These are phyloP conservation scores for Lagenorhynchus albirostris DNA, from an alignment of 2,113 vertebrate genomes.

Conservation along the genomic window DNA sequence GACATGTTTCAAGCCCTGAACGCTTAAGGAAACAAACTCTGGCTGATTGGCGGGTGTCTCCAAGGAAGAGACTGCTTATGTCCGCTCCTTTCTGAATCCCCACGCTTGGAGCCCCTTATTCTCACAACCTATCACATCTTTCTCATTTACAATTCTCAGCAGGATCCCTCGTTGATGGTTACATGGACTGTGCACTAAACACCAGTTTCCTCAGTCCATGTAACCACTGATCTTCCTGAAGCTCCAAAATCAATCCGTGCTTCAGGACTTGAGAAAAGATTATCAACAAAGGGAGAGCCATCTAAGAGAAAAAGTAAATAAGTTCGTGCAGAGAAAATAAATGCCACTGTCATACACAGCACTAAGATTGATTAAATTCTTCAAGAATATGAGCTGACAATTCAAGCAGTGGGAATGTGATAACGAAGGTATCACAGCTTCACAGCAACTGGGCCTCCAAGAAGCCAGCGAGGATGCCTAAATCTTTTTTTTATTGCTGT, in stretches of 20 bases:
- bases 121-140: neutral
- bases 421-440: neutral
- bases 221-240: neutral
- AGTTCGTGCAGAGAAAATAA: constrained; percentile 39
- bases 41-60: neutral
- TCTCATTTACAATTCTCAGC: neutral
- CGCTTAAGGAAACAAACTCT: constrained; percentile 11
- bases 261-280: constrained; percentile 32
- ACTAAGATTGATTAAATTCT: constrained; percentile 37
- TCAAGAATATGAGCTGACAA: neutral
- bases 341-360: constrained; percentile 6
- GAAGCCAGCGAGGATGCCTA: neutral
- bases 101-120: neutral
- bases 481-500: neutral
- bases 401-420: neutral
- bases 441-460: neutral
- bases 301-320: constrained; percentile 27
- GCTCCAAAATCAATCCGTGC: constrained; percentile 30
- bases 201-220: neutral
- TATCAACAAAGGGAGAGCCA: constrained; percentile 9
- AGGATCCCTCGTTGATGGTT: neutral
- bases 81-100: constrained; percentile 6
- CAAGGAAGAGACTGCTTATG: constrained; percentile 32
- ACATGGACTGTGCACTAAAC: neutral
- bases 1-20: neutral